phyloP scores from a whole-genome alignment of 2,888 invertebrate species.

The Chorisops tibialis region DNA sequence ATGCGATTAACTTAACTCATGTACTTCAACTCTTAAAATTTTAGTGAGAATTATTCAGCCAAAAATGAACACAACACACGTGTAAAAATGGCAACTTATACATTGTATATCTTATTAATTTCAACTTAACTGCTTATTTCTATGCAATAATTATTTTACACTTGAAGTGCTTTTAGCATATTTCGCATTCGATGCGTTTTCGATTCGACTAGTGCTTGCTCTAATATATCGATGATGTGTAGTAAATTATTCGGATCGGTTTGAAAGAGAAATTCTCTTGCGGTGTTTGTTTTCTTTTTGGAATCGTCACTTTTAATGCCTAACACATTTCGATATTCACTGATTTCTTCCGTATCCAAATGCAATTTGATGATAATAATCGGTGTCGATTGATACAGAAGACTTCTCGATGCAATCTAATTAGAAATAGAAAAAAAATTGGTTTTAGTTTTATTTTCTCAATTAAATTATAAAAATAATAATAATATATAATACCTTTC shows the following conservation, averaged over 20 bases:
- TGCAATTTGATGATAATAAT: conserved; percentile 59
- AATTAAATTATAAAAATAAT: not conserved
- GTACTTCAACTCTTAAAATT: not conserved
- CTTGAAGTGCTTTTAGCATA: conserved; percentile 46
- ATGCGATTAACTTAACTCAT: not conserved
- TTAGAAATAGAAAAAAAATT: conserved; percentile 31
- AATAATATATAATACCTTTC: conserved; percentile 51
- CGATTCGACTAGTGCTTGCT: conserved; percentile 61
- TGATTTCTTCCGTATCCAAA: conserved; percentile 51
- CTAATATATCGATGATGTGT: conserved; percentile 61
- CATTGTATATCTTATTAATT: too few relatives aligned
- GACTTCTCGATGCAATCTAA: conserved; percentile 59
- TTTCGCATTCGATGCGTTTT: conserved; percentile 55
- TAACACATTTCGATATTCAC: conserved; percentile 45
- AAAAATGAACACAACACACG: not conserved
- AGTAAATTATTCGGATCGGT: conserved; percentile 62
- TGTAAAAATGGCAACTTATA: not conserved
- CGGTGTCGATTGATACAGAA: conserved; percentile 59
- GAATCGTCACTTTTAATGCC: conserved; percentile 38
- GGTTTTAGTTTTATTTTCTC: not conserved
- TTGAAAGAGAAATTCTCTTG: conserved; percentile 54
- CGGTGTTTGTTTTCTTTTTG: conserved; percentile 41
- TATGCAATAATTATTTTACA: conserved; percentile 31
- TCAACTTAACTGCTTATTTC: not conserved
- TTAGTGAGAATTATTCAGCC: too few relatives aligned